phyloP scores from a whole-genome alignment of 2,113 vertebrate genomes.

The human region DNA sequence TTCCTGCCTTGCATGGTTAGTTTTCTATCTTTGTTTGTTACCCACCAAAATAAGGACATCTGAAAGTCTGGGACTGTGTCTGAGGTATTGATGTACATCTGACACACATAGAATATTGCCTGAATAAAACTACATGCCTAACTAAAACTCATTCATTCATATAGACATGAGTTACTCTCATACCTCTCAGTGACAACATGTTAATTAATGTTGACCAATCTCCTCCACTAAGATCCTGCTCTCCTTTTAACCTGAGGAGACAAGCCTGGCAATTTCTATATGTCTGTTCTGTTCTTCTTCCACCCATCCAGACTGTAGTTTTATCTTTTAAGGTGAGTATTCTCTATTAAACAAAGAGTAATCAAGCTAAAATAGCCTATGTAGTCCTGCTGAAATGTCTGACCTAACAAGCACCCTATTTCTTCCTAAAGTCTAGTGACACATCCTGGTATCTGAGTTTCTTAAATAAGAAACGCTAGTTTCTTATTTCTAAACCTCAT shows the following conservation, averaged over 20 bases:
- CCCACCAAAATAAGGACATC: not conserved
- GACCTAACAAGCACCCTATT: not conserved
- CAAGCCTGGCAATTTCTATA: not conserved
- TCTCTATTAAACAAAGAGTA: not conserved
- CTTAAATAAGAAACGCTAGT: not conserved
- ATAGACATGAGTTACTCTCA: not conserved
- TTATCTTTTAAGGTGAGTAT: not conserved
- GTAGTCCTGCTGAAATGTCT: not conserved
- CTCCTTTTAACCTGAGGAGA: not conserved
- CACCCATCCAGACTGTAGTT: not conserved
- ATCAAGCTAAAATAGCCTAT: not conserved
- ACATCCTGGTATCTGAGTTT: not conserved
- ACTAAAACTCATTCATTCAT: not conserved
- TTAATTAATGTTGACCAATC: not conserved
- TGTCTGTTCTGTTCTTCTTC: not conserved
- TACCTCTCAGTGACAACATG: not conserved
- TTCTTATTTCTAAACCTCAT: not conserved
- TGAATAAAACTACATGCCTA: not conserved
- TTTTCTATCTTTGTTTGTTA: not conserved
- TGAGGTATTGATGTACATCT: accelerated
- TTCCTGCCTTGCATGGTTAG: not conserved
- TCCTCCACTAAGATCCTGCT: not conserved
- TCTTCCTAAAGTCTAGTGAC: not conserved
- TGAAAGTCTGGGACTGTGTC: not conserved
- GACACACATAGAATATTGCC: not conserved